A percentile compares a stretch with the other conserved stretches of the same genome.
phyloP scores from a whole-genome alignment of 1,140 invertebrate genomes.

The Camponotus floridanus region DNA sequence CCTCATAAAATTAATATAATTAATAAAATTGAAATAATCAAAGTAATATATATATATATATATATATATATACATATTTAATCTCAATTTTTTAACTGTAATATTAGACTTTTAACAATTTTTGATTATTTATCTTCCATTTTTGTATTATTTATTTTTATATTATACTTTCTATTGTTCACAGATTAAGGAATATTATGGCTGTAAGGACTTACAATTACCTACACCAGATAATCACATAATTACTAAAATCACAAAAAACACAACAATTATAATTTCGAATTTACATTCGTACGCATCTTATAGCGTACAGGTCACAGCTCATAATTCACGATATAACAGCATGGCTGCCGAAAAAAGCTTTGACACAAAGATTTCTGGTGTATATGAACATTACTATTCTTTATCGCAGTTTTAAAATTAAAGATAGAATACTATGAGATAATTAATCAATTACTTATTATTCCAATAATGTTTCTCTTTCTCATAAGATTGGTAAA shows the following conservation, averaged over 20 bases:
- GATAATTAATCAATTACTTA: not conserved
- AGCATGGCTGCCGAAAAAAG: not conserved
- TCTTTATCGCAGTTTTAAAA: not conserved
- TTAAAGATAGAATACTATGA: not conserved
- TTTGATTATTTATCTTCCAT: not conserved
- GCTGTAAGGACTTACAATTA: not conserved
- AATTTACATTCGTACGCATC: constrained; percentile 57
- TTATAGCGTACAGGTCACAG: constrained; percentile 55
- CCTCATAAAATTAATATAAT: not conserved
- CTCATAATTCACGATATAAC: constrained; percentile 46
- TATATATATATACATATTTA: not conserved
- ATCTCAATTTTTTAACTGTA: not conserved
- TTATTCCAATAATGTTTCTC: not conserved
- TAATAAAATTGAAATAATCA: not conserved
- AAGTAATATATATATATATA: not conserved
- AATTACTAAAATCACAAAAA: not conserved
- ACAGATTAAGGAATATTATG: constrained; percentile 10
- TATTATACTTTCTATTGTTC: not conserved
- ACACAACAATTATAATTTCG: not conserved
- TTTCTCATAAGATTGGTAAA: not conserved
- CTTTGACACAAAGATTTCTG: constrained; percentile 37
- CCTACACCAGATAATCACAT: not conserved
- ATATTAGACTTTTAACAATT: not conserved
- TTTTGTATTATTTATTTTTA: not conserved
- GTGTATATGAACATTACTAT: constrained; percentile 41